A percentile compares a stretch with the other conserved stretches of the same genome.
phyloP scores from a whole-genome alignment of 2,113 vertebrate species.

The Montifringilla adamsi region DNA sequence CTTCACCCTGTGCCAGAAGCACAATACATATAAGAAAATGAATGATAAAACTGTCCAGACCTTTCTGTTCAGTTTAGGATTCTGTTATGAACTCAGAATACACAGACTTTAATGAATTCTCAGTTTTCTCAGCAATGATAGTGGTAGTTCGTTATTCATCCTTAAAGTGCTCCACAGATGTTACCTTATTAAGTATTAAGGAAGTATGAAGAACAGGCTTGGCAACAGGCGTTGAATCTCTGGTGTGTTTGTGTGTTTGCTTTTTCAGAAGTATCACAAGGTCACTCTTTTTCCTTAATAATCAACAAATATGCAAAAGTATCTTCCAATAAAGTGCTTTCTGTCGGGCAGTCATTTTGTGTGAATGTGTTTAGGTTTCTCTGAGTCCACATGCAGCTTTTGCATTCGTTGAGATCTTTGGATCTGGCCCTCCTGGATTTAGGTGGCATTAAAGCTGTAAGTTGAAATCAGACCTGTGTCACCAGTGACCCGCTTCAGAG shows the following conservation, averaged over 20 bases:
- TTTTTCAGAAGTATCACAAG: background rate
- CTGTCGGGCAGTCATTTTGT: background rate
- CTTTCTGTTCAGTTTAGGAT: background rate
- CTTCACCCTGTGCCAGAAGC: background rate
- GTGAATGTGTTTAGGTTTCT: background rate
- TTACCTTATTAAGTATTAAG: background rate
- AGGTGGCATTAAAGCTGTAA: background rate
- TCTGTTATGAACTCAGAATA: background rate
- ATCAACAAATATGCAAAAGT: background rate
- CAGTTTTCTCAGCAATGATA: background rate
- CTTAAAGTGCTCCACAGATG: background rate
- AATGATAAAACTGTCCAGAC: background rate
- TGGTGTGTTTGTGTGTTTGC: background rate
- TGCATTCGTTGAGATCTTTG: background rate
- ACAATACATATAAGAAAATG: background rate
- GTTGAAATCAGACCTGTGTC: background rate
- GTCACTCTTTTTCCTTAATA: background rate
- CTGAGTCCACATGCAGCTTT: rapidly evolving
- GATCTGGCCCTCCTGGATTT: background rate
- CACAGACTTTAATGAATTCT: background rate
- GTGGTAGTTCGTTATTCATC: background rate
- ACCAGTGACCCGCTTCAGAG: background rate
- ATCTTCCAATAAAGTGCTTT: background rate
- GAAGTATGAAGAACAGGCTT: background rate
- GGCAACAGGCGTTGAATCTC: background rate